Evolutionary conservation across 2,888 invertebrate species (phyloP).

Genomic region (Phoenoteleia sp.): DNA sequence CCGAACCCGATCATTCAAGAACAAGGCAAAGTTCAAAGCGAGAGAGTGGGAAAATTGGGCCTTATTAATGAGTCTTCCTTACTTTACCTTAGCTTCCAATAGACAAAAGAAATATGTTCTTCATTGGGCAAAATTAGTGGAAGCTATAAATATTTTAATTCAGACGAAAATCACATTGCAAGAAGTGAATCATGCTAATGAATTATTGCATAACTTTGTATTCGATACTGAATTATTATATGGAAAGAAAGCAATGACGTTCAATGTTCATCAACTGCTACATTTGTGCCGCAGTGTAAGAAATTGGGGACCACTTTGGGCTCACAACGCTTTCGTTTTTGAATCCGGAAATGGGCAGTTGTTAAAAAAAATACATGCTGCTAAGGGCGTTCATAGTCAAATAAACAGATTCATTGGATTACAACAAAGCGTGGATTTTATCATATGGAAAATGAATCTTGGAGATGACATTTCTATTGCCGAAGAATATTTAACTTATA

Average conservation of each 20-base stretch:
- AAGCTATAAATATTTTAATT: conserved; percentile 59
- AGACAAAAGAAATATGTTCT: not conserved
- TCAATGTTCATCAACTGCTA: too few relatives aligned
- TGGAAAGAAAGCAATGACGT: too few relatives aligned
- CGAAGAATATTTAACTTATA: too few relatives aligned
- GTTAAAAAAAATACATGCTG: too few relatives aligned
- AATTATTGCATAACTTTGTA: conserved; percentile 46
- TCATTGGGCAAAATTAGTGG: conserved; percentile 68
- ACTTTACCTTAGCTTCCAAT: too few relatives aligned
- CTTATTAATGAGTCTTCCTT: not conserved
- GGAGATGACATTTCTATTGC: too few relatives aligned
- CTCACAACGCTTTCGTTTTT: not conserved
- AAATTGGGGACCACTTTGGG: not conserved
- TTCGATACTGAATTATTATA: conserved; percentile 50
- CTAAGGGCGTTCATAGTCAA: not conserved
- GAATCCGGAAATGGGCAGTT: too few relatives aligned
- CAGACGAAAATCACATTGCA: conserved; percentile 46
- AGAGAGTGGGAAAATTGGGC: too few relatives aligned
- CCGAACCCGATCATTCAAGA: not conserved
- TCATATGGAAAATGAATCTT: too few relatives aligned
- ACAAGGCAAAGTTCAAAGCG: not conserved
- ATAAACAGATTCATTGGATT: conserved; percentile 23
- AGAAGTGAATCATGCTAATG: conserved; percentile 49
- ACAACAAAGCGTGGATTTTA: not conserved
- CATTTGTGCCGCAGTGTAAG: not conserved